A percentile compares a stretch with the other conserved stretches of the same genome.
phyloP scores from a whole-genome alignment of 2,113 vertebrate species.

The Aviceda subcristata region DNA sequence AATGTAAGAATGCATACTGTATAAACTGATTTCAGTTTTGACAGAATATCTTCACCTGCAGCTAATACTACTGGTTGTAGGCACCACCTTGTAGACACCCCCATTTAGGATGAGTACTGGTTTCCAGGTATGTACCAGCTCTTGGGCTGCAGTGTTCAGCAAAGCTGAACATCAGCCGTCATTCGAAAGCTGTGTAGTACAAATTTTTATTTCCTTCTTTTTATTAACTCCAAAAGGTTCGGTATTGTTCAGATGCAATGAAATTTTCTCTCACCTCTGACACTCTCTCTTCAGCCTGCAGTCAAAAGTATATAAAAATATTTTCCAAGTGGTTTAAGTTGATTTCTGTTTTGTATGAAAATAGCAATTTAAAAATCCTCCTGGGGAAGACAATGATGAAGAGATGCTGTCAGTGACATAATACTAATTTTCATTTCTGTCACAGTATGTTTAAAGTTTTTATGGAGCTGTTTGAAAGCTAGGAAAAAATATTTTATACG shows the following conservation, averaged over 20 bases:
- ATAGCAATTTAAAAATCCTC: background rate
- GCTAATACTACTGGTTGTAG: background rate
- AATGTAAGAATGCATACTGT: background rate
- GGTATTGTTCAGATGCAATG: background rate
- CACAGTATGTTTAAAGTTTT: background rate
- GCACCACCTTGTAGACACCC: background rate
- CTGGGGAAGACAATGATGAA: background rate
- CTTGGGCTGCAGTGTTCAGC: background rate
- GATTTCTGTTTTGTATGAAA: background rate
- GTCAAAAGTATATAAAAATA: background rate
- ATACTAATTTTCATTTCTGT: background rate
- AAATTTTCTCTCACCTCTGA: background rate
- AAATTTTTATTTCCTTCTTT: background rate
- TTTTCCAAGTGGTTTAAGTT: background rate
- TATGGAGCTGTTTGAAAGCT: background rate
- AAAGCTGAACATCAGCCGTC: background rate
- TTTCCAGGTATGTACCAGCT: background rate
- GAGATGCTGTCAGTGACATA: background rate
- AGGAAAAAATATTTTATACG: background rate
- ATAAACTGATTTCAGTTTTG: background rate
- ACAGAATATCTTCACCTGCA: background rate
- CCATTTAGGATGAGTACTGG: background rate
- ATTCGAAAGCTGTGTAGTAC: background rate
- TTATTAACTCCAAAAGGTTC: background rate
- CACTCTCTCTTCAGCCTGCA: background rate